Conservation (phyloP, 1,140 invertebrate genomes). For the Phenacoccus solenopsis region DNA sequence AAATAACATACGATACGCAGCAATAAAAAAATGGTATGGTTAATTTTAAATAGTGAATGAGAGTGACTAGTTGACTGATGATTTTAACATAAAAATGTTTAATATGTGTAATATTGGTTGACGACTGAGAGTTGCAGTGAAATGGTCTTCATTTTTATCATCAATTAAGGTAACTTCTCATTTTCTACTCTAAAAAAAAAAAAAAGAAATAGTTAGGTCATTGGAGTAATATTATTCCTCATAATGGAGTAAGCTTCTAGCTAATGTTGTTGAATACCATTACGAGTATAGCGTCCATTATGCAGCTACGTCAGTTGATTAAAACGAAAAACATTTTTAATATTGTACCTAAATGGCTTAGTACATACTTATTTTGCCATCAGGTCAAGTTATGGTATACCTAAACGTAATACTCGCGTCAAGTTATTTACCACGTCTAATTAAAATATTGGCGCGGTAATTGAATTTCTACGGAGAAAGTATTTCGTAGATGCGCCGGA, state of each 20-base stretch:
- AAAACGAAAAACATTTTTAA: neutral
- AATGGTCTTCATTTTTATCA: neutral
- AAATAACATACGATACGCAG: neutral
- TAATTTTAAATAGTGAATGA: neutral
- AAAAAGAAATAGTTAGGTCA: neutral
- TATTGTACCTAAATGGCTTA: neutral
- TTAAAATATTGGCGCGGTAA: neutral
- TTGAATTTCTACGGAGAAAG: neutral
- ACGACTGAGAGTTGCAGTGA: neutral
- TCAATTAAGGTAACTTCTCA: neutral
- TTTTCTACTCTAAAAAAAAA: neutral
- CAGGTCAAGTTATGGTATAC: neutral
- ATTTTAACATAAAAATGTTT: conserved; percentile 8
- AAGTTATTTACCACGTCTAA: neutral
- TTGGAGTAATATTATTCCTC: no score
- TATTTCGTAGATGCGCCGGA: neutral
- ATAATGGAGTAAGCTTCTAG: no score
- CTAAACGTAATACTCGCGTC: neutral
- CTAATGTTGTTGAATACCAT: neutral
- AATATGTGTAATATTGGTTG: neutral
- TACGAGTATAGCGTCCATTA: neutral
- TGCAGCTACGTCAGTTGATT: neutral
- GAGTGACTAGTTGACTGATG: conserved; percentile 17
- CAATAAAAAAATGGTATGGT: conserved; percentile 4
- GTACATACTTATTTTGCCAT: neutral